These are phyloP conservation scores for Ceratina calcarata DNA, from an alignment of 1,140 invertebrate species.

Conservation along the genomic window DNA sequence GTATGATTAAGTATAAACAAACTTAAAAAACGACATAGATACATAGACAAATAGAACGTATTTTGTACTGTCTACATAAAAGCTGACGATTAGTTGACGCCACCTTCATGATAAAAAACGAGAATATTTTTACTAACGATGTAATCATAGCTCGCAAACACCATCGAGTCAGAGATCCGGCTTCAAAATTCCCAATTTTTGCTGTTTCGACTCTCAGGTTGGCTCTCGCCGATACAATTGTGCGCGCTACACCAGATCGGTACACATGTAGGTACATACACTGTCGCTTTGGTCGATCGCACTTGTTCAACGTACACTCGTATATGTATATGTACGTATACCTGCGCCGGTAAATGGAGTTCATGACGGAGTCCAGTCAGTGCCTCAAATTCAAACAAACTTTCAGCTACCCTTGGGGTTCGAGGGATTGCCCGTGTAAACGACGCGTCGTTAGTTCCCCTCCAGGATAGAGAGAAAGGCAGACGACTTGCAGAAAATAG, in stretches of 20 bases:
- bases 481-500: slow-evolving; percentile 12
- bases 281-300: slow-evolving; percentile 27
- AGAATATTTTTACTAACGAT: neutral
- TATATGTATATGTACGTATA: neutral
- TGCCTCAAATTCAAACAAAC: slow-evolving; percentile 69
- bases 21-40: no score
- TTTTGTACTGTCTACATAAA: no score
- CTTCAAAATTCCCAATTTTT: neutral
- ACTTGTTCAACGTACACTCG: neutral
- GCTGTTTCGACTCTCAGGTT: neutral
- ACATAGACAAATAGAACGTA: no score
- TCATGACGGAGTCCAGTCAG: slow-evolving; percentile 49
- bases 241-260: no score
- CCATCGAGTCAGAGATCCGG: neutral
- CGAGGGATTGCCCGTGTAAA: slow-evolving; percentile 67
- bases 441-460: slow-evolving; percentile 70
- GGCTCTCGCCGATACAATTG: slow-evolving; percentile 13
- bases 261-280: neutral
- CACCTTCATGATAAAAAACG: no score
- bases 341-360: slow-evolving; percentile 39
- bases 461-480: slow-evolving; percentile 8
- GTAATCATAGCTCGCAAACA: neutral
- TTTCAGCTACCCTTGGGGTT: slow-evolving; percentile 62
- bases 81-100: no score
- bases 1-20: neutral